Evolutionary conservation across 1,140 invertebrate genomes (phyloP).

Genomic region (Brachionus calyciflorus): DNA sequence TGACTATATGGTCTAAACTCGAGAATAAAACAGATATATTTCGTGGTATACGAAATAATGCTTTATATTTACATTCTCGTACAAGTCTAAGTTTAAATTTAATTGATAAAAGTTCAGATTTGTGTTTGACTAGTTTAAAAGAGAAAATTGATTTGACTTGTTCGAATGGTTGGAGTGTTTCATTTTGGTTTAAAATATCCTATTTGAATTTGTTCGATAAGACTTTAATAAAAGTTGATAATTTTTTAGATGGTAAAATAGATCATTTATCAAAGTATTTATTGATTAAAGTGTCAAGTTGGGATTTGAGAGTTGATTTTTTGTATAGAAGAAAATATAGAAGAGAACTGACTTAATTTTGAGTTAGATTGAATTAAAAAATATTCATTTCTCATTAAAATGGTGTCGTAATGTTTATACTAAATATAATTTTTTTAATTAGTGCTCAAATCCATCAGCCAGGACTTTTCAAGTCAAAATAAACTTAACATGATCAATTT

Average conservation of each 20-base stretch:
- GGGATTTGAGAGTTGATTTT: slow-evolving; percentile 14
- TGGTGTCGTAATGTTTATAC: no score
- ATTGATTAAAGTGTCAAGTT: slow-evolving; percentile 16
- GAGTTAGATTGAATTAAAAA: no score
- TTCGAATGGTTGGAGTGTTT: slow-evolving; percentile 1
- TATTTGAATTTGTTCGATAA: slow-evolving; percentile 43
- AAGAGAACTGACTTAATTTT: no score
- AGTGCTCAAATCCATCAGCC: no score
- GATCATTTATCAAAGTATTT: slow-evolving; percentile 12
- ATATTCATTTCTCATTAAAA: no score
- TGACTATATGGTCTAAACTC: neutral
- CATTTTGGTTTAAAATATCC: slow-evolving; percentile 39
- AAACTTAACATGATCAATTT: no score
- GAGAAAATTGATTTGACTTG: slow-evolving; percentile 2
- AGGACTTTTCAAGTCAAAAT: no score
- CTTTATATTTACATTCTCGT: slow-evolving; percentile 36
- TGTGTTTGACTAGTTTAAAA: neutral
- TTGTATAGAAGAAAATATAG: slow-evolving; percentile 26
- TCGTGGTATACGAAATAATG: neutral
- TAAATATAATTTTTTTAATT: no score
- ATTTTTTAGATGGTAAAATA: neutral
- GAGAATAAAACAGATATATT: slow-evolving; percentile 43
- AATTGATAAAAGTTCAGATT: neutral
- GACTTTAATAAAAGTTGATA: slow-evolving; percentile 34
- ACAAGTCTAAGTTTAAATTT: neutral